Percentiles rank a stretch among this genome's conserved stretches.
These are phyloP conservation scores for Rhagium mordax DNA, from an alignment of 2,888 invertebrate species.

Conservation along the genomic window DNA sequence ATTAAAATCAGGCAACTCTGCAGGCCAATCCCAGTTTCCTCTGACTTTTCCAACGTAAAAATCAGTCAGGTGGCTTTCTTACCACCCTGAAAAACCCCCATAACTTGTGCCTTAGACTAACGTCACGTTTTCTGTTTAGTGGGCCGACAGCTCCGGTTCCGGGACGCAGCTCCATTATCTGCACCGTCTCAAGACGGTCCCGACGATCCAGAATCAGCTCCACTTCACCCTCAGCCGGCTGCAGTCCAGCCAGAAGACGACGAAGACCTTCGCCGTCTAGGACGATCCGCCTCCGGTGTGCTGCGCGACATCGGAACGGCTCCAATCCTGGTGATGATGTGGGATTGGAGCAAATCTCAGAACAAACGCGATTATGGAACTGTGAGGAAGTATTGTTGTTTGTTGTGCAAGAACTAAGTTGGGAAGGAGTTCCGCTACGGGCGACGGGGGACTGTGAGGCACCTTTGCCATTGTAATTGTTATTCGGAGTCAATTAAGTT, in stretches of 20 bases:
- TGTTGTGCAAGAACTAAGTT: neutral
- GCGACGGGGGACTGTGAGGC: neutral
- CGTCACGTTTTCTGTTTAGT: constrained; percentile 44
- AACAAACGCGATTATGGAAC: neutral
- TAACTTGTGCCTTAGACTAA: too few species aligned
- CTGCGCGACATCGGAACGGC: neutral
- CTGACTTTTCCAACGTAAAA: too few species aligned
- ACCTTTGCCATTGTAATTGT: neutral
- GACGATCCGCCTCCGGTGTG: neutral
- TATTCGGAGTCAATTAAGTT: neutral
- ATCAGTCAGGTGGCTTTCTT: too few species aligned
- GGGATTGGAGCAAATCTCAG: constrained; percentile 7
- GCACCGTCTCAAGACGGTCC: constrained; percentile 60
- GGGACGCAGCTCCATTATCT: constrained; percentile 62
- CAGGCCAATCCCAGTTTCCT: too few species aligned
- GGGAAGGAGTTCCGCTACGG: too few species aligned
- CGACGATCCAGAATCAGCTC: constrained; percentile 54
- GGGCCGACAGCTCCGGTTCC: constrained; percentile 64
- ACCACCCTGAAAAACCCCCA: neutral
- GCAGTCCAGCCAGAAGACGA: constrained; percentile 65
- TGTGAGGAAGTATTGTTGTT: neutral
- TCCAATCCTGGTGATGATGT: neutral
- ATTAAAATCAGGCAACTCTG: too few species aligned
- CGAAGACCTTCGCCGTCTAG: constrained; percentile 66
- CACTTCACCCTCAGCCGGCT: constrained; percentile 59